Conservation (phyloP, 2,113 vertebrate genomes). For the Marcusenius ussheri region DNA sequence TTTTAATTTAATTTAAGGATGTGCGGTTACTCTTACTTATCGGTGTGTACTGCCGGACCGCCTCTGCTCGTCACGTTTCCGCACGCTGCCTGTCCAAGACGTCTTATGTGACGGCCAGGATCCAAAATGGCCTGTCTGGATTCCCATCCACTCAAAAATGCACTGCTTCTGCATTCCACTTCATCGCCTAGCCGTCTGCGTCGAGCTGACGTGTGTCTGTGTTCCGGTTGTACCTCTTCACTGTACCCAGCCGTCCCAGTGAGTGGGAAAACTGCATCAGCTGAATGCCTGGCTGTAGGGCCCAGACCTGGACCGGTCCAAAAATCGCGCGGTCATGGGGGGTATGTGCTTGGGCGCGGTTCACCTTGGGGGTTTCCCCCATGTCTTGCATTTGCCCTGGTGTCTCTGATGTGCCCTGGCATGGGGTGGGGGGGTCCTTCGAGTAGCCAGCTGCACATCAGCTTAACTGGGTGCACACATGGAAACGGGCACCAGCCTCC, state of each 20-base stretch:
- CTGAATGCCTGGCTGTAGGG: not conserved
- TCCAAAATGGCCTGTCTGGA: not conserved
- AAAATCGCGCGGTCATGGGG: too few species aligned
- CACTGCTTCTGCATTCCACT: not conserved
- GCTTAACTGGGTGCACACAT: not conserved
- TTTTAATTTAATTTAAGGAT: slow-evolving; percentile 61
- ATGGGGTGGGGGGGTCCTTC: not conserved
- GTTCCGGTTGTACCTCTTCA: not conserved
- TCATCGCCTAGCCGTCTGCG: not conserved
- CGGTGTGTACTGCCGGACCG: not conserved
- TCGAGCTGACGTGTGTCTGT: not conserved
- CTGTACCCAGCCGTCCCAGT: not conserved
- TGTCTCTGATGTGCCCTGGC: not conserved
- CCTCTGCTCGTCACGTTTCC: not conserved
- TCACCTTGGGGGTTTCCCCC: not conserved
- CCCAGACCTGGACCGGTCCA: not conserved
- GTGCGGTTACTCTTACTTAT: slow-evolving; percentile 46
- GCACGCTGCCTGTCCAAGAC: not conserved
- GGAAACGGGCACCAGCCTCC: not conserved
- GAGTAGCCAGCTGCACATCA: not conserved
- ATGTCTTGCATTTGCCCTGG: not conserved
- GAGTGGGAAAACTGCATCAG: not conserved
- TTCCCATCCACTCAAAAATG: not conserved
- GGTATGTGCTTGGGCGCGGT: not conserved
- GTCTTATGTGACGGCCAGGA: not conserved